Evolutionary conservation across 2,888 invertebrate species (phyloP).

Genomic region (Holacanthella duospinosa): DNA sequence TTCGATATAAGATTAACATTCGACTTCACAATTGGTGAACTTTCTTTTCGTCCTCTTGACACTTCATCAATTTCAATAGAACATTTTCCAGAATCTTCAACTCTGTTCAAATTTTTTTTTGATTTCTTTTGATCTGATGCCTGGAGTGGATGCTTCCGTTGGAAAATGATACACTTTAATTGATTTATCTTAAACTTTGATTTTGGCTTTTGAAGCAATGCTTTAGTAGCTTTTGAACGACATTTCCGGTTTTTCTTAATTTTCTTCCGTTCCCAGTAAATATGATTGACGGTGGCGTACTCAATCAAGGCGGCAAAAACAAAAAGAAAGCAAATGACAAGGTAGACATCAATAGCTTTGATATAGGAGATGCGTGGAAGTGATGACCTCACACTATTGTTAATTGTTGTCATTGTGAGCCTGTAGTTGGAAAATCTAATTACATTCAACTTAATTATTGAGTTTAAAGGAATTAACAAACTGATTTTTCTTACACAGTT

Average conservation of each 20-base stretch:
- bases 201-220: background rate
- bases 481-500: background rate
- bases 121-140: background rate
- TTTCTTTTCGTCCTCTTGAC: background rate
- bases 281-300: slow-evolving; percentile 52
- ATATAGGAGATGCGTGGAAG: slow-evolving; percentile 47
- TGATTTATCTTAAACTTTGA: background rate
- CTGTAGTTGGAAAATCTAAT: slow-evolving; percentile 38
- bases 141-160: background rate
- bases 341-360: slow-evolving; percentile 44
- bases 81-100: background rate
- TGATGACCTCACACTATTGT: slow-evolving; percentile 45
- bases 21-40: background rate
- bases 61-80: background rate
- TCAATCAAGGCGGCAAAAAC: slow-evolving; percentile 51
- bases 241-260: slow-evolving; percentile 39
- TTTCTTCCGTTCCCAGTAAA: slow-evolving; percentile 50
- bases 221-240: background rate
- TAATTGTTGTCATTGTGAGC: slow-evolving; percentile 52
- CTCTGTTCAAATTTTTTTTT: background rate
- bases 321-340: slow-evolving; percentile 51
- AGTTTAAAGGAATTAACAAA: background rate
- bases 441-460: background rate
- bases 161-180: too few relatives aligned
- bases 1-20: too few relatives aligned